Percentiles rank a stretch among this genome's conserved stretches.
Conservation (phyloP, 2,113 vertebrate species). For the Vidua chalybeata region DNA sequence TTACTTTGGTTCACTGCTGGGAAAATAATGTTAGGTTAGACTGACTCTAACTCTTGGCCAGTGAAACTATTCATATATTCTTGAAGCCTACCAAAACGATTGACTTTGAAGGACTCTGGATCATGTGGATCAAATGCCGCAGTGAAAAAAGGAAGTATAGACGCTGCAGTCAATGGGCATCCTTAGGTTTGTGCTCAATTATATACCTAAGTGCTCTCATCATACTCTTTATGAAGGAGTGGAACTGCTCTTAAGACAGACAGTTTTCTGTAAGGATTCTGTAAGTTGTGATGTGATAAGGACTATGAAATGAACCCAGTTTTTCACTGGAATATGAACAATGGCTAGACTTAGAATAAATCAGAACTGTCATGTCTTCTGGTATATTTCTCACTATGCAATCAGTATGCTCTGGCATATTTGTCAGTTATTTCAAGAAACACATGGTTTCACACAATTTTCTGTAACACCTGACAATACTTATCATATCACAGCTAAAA, state of each 20-base stretch:
- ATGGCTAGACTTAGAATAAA: not conserved
- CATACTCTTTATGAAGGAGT: not conserved
- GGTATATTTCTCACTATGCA: not conserved
- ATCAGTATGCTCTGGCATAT: not conserved
- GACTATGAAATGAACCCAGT: not conserved
- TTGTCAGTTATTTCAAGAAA: not conserved
- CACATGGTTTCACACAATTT: not conserved
- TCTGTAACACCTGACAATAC: not conserved
- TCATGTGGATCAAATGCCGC: not conserved
- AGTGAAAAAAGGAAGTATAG: not conserved
- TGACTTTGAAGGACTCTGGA: not conserved
- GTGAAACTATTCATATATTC: not conserved
- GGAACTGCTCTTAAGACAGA: not conserved
- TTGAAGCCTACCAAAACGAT: not conserved
- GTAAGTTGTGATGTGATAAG: not conserved
- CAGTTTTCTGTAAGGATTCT: not conserved
- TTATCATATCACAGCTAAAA: not conserved
- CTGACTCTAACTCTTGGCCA: not conserved
- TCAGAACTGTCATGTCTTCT: not conserved
- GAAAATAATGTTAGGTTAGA: not conserved
- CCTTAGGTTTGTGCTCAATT: not conserved
- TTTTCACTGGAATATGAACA: not conserved
- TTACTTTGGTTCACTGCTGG: not conserved
- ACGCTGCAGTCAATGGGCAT: not conserved
- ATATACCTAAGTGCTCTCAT: not conserved